A percentile compares a stretch with the other conserved stretches of the same genome.
phyloP scores from a whole-genome alignment of 2,797 vertebrate species.

The Danio kyathit region DNA sequence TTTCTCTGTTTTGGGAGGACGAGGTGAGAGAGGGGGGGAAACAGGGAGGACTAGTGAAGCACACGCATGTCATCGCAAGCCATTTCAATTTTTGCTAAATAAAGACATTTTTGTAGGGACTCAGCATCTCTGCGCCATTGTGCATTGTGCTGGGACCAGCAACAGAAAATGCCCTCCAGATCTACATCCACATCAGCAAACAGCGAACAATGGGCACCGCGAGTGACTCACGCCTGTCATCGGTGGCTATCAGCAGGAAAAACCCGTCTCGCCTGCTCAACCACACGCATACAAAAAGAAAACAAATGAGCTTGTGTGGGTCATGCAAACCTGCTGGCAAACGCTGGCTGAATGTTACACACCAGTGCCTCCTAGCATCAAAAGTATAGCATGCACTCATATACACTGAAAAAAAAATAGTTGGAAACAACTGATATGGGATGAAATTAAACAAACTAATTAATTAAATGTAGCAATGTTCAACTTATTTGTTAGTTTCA shows the following conservation, averaged over 20 bases:
- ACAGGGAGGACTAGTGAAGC: slow-evolving; percentile 25
- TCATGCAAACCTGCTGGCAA: slow-evolving; percentile 10
- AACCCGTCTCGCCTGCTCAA: slow-evolving; percentile 52
- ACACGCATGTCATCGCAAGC: slow-evolving; percentile 44
- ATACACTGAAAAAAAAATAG: too few relatives aligned
- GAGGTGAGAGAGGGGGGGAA: background rate
- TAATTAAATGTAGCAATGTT: too few relatives aligned
- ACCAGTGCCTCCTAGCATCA: slow-evolving; percentile 21
- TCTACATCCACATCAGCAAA: slow-evolving; percentile 70
- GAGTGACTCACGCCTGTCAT: slow-evolving; percentile 61
- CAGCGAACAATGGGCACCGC: slow-evolving; percentile 62
- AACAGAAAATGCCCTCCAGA: slow-evolving; percentile 56
- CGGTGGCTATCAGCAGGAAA: slow-evolving; percentile 61
- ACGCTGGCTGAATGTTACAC: background rate
- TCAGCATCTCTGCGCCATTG: slow-evolving; percentile 64
- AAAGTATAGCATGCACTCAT: background rate
- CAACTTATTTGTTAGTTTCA: too few relatives aligned
- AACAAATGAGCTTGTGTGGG: slow-evolving; percentile 34
- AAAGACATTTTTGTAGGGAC: slow-evolving; percentile 65
- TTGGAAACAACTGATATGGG: too few relatives aligned
- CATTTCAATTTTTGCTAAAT: slow-evolving; percentile 60
- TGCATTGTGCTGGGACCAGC: slow-evolving; percentile 58
- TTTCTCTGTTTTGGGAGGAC: slow-evolving; percentile 20
- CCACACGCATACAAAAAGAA: slow-evolving; percentile 35
- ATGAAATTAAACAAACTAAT: too few relatives aligned